A percentile compares a stretch with the other conserved stretches of the same genome.
Evolutionary conservation across 2,113 vertebrate species (phyloP).

Genomic region (Arvicanthis niloticus): DNA sequence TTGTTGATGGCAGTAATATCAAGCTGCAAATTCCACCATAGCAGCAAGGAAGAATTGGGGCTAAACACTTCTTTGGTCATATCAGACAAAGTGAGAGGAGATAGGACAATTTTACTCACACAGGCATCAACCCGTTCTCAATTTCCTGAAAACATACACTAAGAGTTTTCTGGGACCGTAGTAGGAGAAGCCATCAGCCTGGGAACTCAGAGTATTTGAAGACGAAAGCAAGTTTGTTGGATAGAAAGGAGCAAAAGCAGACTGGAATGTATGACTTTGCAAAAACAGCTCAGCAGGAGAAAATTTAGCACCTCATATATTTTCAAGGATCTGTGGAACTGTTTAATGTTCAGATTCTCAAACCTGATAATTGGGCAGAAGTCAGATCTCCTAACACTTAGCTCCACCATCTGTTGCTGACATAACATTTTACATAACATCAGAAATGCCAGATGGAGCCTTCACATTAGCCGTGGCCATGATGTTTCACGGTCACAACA

Average conservation of each 20-base stretch:
- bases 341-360: constrained; percentile 80
- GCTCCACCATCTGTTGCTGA: constrained; percentile 86
- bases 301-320: constrained; percentile 24
- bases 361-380: constrained; percentile 83
- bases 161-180: background rate
- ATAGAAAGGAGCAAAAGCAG: background rate
- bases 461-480: constrained; percentile 75
- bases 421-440: constrained; percentile 82
- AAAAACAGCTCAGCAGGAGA: constrained; percentile 21
- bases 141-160: background rate
- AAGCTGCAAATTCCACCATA: background rate
- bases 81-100: background rate
- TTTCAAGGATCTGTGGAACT: constrained; percentile 78
- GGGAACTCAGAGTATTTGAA: background rate
- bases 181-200: background rate
- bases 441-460: constrained; percentile 83
- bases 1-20: background rate
- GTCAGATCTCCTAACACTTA: constrained; percentile 83
- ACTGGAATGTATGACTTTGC: background rate
- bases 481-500: constrained; percentile 83
- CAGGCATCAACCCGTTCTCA: background rate
- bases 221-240: background rate
- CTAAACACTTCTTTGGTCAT: background rate
- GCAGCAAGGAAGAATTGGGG: background rate
- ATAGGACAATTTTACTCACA: background rate